Base-by-base conservation (phyloP, 2,797 vertebrate species). In the Natrix natrix region DNA sequence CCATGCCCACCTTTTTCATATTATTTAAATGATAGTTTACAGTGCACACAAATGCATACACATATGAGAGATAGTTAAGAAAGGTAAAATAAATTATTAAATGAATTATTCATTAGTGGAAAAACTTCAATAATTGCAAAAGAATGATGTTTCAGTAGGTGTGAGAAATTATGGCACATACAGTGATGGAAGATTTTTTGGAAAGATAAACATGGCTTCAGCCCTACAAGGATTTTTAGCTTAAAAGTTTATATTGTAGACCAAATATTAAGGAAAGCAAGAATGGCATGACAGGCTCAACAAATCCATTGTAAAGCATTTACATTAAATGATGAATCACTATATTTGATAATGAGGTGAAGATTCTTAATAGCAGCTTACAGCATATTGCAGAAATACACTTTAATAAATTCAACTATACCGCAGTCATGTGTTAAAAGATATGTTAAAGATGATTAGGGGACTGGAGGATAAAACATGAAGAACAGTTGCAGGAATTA, bases 1-100 rank as follows among this genome's bases (percentile, higher is more conserved):
- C 92, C 88, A 0, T 0, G 28, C 91, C 56, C 0, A 60, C n/a
- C n/a, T 60, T 43, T 69, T 24, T 26, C 59, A 3, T 4, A 22
- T 8, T 37, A 92, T 83, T 86, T 16, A 91, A 88, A 83, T 57
- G 63, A 91, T 28, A 28, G 89, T 95, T 91, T 92, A 92, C 54
- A 91, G 69, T 4, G 52, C 26, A 5, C 24, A 57, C 3, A 0
- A 78, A 78, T 22, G 90, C 20, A 59, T 91, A 20, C 4, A 78
- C 74, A 43, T n/a, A 26, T 2, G 43, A 91, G 4, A 87, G 24
- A 26, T 60, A 92, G 74, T 43, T 43, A 57, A 32, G 16, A 87
- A 28, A 26, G 32, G 10, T 24, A 91, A 26, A 52, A 86, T 14
- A 37, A 83, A 92, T 56, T 37, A 63, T 60, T 48, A 26, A 52